Conservation (phyloP, 2,113 vertebrate species). For the Mastomys natalensis region DNA sequence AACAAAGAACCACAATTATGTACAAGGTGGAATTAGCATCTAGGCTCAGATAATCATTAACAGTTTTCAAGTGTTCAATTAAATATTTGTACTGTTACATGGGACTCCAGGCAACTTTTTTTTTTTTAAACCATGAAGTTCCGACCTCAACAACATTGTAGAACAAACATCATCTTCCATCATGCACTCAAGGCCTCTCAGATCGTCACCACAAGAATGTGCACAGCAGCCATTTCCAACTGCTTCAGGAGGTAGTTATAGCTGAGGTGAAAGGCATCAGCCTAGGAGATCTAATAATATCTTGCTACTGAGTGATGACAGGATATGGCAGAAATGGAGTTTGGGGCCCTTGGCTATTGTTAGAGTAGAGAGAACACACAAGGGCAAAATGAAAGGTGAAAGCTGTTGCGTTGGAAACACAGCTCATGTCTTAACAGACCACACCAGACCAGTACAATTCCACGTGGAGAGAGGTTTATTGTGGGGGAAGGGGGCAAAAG, state of each 20-base stretch:
- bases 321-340: background rate
- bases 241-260: background rate
- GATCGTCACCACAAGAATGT: background rate
- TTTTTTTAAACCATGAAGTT: background rate
- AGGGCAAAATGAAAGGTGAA: background rate
- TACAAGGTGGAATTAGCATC: background rate
- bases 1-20: background rate
- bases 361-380: background rate
- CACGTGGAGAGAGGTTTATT: too few species aligned
- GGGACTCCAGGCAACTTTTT: background rate
- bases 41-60: background rate
- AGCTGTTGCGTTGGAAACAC: background rate
- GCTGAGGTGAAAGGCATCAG: background rate
- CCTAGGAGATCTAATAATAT: background rate
- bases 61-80: background rate
- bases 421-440: too few species aligned
- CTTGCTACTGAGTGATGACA: background rate
- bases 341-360: background rate
- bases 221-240: background rate
- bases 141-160: background rate
- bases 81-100: background rate
- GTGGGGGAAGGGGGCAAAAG: too few species aligned
- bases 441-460: too few species aligned
- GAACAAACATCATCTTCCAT: background rate
- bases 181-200: fast-evolving